Evolutionary conservation across 2,113 vertebrate species (phyloP), one percentile per base, ranked within the genome.

Genomic region (Oreotrochilus melanogaster): DNA sequence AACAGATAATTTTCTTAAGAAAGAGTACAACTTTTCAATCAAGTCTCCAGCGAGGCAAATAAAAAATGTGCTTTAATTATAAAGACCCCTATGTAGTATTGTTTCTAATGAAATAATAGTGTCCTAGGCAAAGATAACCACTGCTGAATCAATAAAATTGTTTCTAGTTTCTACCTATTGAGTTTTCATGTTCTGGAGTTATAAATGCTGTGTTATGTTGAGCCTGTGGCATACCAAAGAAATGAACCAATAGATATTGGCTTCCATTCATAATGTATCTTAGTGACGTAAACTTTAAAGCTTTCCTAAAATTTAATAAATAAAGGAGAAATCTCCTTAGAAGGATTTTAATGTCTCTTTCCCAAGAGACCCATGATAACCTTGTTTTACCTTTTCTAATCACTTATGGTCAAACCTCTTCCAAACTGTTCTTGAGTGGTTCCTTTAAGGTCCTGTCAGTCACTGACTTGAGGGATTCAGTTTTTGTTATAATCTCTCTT

Each of bases 1-100:
- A 97, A 93, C 70, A 95, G 97, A 92, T 92, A 27, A 95, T 98
- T 96, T 97, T 51, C 81, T 91, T 96, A 95, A 96, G 51, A 71
- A 30, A 71, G 43, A 62, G 25, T 33, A 57, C 33, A 95, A 83
- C 86, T 94, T 93, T 92, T 94, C 53, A 88, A 96, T 78, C 61
- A 65, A 73, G 35, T 84, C 43, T 39, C 51, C 86, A 42, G 33
- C 64, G 43, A 96, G 57, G 56, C 67, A 86, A 93, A 79, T 65
- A 81, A 93, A 39, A 94, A 95, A 87, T 64, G 28, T 92, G 30
- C 14, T 86, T 95, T 92, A 89, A 69, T 86, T 81, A 72, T 48
- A 42, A 72, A 93, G 21, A 84, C 7, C 18, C 39, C 28, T 75
- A 30, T 1, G 0, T 76, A 86, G 30, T 64, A 60, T 61, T 37